These are phyloP conservation scores for Pterostichus niger DNA, from an alignment of 2,888 invertebrate genomes.

Conservation along the genomic window DNA sequence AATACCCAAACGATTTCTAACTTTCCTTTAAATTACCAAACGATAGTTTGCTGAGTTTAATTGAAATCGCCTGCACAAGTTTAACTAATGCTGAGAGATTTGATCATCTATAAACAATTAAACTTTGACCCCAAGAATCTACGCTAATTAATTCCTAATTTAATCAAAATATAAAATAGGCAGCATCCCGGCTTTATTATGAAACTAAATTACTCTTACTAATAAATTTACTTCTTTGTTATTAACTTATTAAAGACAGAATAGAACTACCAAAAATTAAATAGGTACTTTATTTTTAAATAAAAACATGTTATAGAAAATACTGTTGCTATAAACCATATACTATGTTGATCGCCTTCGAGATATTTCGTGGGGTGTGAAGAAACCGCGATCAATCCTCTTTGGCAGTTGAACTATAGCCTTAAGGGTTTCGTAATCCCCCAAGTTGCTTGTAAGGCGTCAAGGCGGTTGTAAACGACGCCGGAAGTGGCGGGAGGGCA, in stretches of 20 bases:
- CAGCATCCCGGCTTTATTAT: no score
- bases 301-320: no score
- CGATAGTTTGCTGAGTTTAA: constrained; percentile 62
- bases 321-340: no score
- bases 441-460: constrained; percentile 60
- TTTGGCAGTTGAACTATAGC: not conserved
- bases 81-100: constrained; percentile 54
- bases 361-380: no score
- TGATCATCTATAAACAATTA: constrained; percentile 56
- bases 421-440: constrained; percentile 43
- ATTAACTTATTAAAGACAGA: no score
- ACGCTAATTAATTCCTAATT: constrained; percentile 48
- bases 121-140: constrained; percentile 61
- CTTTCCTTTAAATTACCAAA: constrained; percentile 57
- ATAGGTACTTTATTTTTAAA: no score
- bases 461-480: constrained; percentile 66
- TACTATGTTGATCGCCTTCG: no score
- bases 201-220: no score
- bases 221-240: no score
- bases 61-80: constrained; percentile 54
- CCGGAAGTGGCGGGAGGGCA: constrained; percentile 67
- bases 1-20: constrained; percentile 60
- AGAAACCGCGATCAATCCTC: not conserved
- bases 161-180: not conserved
- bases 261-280: no score